Percentiles rank a stretch among this genome's conserved stretches.
Conservation (phyloP, 1,140 invertebrate genomes). For the Rhyacophila brunnea region DNA sequence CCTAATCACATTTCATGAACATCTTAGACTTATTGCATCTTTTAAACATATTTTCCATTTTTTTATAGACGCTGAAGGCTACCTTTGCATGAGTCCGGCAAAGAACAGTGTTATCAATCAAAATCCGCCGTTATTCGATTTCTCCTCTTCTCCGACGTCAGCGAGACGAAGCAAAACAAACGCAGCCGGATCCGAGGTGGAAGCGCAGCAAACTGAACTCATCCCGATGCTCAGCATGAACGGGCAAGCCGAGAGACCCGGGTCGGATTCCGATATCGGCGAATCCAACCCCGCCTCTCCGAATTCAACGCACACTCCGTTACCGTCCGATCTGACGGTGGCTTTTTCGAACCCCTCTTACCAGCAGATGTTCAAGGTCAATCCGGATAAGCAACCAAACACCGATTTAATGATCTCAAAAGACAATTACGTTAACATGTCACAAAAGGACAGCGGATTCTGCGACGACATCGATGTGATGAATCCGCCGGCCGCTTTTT, state of each 20-base stretch:
- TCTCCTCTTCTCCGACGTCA: conserved; percentile 48
- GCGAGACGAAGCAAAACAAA: conserved; percentile 39
- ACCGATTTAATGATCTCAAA: conserved; percentile 50
- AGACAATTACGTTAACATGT: conserved; percentile 64
- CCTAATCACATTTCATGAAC: too few species aligned
- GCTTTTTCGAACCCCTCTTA: conserved; percentile 42
- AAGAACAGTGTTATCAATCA: conserved; percentile 44
- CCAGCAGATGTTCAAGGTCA: conserved; percentile 29
- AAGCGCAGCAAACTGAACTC: conserved; percentile 50
- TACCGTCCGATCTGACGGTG: neutral
- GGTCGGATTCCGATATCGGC: conserved; percentile 47
- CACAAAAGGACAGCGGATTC: conserved; percentile 54
- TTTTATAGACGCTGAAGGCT: conserved; percentile 50
- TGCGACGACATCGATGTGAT: conserved; percentile 40
- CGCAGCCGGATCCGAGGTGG: conserved; percentile 41
- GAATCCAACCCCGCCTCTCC: conserved; percentile 41
- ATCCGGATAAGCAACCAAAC: conserved; percentile 41
- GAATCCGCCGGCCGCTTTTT: conserved; percentile 42
- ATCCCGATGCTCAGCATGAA: conserved; percentile 58
- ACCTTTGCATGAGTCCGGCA: conserved; percentile 49
- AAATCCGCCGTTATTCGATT: conserved; percentile 38
- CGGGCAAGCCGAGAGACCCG: conserved; percentile 44
- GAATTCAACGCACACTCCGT: conserved; percentile 2
- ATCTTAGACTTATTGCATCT: too few species aligned
- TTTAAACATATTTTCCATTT: too few species aligned